A percentile compares a stretch with the other conserved stretches of the same genome.
phyloP scores from a whole-genome alignment of 2,113 vertebrate genomes.

The Chloropsis cyanopogon region DNA sequence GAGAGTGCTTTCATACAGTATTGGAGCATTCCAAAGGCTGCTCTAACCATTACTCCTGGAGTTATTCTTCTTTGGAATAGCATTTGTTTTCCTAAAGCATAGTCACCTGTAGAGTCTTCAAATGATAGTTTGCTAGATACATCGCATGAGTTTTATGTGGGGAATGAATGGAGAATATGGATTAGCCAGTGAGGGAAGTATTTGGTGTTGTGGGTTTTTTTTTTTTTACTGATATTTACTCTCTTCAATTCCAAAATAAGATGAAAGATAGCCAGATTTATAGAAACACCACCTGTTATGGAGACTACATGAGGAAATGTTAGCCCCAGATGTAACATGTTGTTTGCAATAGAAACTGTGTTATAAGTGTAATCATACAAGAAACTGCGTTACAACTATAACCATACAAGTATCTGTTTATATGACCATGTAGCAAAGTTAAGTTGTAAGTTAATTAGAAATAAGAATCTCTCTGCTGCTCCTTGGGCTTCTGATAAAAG shows the following conservation, averaged over 20 bases:
- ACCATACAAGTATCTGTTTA: not conserved
- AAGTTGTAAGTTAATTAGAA: not conserved
- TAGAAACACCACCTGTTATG: not conserved
- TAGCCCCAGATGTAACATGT: not conserved
- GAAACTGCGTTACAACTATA: not conserved
- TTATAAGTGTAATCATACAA: not conserved
- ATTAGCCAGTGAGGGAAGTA: not conserved
- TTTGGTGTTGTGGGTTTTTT: rapidly evolving
- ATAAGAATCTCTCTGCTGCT: not conserved
- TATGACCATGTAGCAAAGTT: rapidly evolving
- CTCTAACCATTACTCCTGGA: not conserved
- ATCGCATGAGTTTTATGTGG: not conserved
- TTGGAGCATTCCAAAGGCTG: not conserved
- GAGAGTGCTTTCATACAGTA: not conserved
- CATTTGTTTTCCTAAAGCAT: not conserved
- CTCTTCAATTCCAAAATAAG: not conserved
- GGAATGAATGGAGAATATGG: not conserved
- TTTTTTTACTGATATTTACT: not conserved
- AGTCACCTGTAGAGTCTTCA: not conserved
- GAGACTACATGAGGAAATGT: not conserved
- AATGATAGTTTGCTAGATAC: not conserved
- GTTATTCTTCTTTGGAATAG: not conserved
- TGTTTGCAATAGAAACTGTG: not conserved
- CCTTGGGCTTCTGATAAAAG: not conserved
- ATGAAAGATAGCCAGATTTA: not conserved